Evolutionary conservation across 2,113 vertebrate genomes (phyloP), one percentile per base, ranked within the genome.

Genomic region (Mus pahari): DNA sequence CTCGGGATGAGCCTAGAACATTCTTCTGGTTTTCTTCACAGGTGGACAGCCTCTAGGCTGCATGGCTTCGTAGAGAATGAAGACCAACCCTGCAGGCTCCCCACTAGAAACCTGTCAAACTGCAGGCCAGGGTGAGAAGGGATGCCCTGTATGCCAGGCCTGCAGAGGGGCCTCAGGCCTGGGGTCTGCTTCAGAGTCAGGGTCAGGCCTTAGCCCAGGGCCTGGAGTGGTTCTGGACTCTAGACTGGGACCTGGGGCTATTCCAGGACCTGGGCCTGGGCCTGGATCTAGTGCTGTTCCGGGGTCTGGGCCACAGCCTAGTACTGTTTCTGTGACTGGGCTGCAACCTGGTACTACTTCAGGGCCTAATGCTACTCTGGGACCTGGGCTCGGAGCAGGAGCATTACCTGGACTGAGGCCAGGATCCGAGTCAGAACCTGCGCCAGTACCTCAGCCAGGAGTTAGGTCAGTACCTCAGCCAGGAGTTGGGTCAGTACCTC

Each of bases 141-240:
- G 62, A 82, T 97, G 94, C 91, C 94, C 96, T 7, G 86, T 97
- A 68, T 98, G 97, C 89, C 97, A 97, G 94, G 93, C 92, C 24
- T 95, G 93, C 20, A 94, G 68, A 75, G 95, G 92, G 48, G 4
- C 75, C 66, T 91, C 93, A 55, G 90, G 93, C 36, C 90, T 50
- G 53, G 31, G 90, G 22, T 62, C 86, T 62, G 58, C 58, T 24
- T 90, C 13, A 19, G 50, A 68, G 7, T 68, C 68, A 0, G 89
- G 81, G 33, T 26, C 86, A 68, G 74, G 83, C 3, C 24, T n/a
- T 53, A 36, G 60, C 3, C 53, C 4, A 11, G 81, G 86, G 3
- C 45, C 90, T 68, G 62, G 42, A 36, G 9, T 50, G 26, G 9
- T 55, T 22, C 11, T 7, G 0, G 68, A 17, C 1, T 42, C 39